Evolutionary conservation across 2,888 invertebrate genomes (phyloP).

Genomic region (Embidobia sp.): DNA sequence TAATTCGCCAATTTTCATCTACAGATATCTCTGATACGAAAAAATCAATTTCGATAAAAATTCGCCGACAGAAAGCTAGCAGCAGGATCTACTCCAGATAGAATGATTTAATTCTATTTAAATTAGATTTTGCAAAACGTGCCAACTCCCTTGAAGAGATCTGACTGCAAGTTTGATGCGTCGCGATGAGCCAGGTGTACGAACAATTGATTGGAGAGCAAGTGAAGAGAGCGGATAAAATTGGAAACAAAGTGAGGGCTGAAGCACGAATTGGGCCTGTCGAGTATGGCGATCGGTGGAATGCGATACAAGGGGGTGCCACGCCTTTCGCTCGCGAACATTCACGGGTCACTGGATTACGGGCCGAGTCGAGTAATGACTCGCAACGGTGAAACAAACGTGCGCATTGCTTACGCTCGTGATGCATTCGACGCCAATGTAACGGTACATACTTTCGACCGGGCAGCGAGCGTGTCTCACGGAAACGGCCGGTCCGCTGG

Average conservation of each 20-base stretch:
- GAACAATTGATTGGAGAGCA: no score
- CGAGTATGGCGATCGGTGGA: conserved; percentile 65
- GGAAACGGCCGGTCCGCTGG: conserved; percentile 58
- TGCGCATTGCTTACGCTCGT: conserved; percentile 69
- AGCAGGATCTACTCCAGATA: no score
- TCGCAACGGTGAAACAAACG: conserved; percentile 67
- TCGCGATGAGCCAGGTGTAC: no score
- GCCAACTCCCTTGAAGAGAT: no score
- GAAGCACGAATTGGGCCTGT: conserved; percentile 32
- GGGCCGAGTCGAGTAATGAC: conserved; percentile 71
- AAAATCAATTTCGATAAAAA: no score
- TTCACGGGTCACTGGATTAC: conserved; percentile 80
- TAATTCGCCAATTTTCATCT: no score
- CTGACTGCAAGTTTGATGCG: no score
- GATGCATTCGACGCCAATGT: conserved; percentile 65
- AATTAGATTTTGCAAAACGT: no score
- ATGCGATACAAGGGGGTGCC: conserved; percentile 74
- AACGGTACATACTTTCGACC: conserved; percentile 56
- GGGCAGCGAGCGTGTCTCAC: conserved; percentile 57
- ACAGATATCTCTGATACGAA: no score
- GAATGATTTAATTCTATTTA: no score
- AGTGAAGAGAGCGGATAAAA: background rate
- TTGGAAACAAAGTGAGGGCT: conserved; percentile 41
- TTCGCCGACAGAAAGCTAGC: no score
- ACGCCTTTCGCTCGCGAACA: conserved; percentile 80